Percentiles rank a stretch among this genome's conserved stretches.
Evolutionary conservation across 2,888 invertebrate species (phyloP).

Genomic region (Pseudococcus viburni): DNA sequence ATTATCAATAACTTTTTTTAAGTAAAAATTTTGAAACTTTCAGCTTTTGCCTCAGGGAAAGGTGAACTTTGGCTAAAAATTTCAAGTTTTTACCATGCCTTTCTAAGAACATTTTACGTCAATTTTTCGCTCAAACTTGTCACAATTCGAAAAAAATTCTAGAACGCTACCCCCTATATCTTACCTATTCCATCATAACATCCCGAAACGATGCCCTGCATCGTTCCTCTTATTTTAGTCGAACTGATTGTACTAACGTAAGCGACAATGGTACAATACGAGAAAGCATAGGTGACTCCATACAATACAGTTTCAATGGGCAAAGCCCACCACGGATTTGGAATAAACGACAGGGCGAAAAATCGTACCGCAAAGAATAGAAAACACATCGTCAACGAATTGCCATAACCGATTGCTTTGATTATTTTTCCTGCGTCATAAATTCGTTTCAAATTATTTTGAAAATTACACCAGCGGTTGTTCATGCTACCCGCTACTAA

Average conservation of each 20-base stretch:
- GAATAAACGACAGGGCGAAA: constrained; percentile 81
- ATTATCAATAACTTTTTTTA: no score
- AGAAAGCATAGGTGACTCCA: constrained; percentile 89
- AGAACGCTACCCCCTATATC: constrained; percentile 67
- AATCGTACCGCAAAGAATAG: constrained; percentile 83
- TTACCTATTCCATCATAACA: constrained; percentile 88
- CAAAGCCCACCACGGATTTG: constrained; percentile 87
- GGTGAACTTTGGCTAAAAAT: no score
- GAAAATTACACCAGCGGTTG: neutral
- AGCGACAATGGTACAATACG: constrained; percentile 85
- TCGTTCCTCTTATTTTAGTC: constrained; percentile 84
- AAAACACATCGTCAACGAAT: constrained; percentile 84
- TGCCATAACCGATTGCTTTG: constrained; percentile 83
- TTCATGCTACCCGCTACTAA: neutral
- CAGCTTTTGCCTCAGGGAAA: no score
- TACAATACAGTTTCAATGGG: constrained; percentile 85
- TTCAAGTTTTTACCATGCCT: no score
- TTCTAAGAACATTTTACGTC: no score
- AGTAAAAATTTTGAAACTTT: no score
- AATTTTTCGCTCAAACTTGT: no score
- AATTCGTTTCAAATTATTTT: constrained; percentile 36
- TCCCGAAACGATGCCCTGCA: constrained; percentile 89
- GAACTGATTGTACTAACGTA: constrained; percentile 80
- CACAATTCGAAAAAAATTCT: neutral
- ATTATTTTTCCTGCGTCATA: constrained; percentile 81